Evolutionary conservation across 2,113 vertebrate species (phyloP).

Genomic region (Anthoscopus minutus): DNA sequence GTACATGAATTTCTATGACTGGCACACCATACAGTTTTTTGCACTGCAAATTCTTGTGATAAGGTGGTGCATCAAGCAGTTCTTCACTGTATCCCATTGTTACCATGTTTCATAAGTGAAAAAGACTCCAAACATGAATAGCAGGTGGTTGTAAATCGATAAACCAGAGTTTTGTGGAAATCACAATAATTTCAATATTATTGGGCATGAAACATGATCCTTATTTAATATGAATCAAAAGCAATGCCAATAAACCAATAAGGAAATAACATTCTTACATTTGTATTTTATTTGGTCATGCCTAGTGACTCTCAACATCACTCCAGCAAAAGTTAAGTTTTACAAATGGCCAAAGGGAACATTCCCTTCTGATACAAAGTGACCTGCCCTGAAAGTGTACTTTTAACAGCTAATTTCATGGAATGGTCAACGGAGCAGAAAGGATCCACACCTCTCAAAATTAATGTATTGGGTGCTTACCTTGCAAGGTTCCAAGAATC

Average conservation of each 20-base stretch:
- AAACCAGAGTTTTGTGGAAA: neutral
- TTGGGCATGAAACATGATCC: neutral
- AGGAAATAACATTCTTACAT: neutral
- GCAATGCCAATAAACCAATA: neutral
- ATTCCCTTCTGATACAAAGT: neutral
- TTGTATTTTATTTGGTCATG: neutral
- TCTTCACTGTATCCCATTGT: neutral
- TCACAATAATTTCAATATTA: neutral
- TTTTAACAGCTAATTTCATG: constrained; percentile 40
- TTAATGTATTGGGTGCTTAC: constrained; percentile 46
- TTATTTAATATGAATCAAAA: neutral
- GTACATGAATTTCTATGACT: neutral
- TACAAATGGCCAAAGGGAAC: neutral
- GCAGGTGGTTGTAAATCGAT: neutral
- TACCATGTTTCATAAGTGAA: neutral
- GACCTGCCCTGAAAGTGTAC: neutral
- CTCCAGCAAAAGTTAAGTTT: neutral
- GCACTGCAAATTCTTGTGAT: neutral
- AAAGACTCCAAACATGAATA: neutral
- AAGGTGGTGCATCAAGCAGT: neutral
- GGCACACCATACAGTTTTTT: neutral
- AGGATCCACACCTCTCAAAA: constrained; percentile 28
- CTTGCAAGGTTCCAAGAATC: constrained; percentile 33
- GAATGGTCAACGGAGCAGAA: constrained; percentile 36
- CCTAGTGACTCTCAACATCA: neutral